Evolutionary conservation across 2,113 vertebrate species (phyloP), one percentile per base, ranked within the genome.

Genomic region (Himantopus leucocephalus): DNA sequence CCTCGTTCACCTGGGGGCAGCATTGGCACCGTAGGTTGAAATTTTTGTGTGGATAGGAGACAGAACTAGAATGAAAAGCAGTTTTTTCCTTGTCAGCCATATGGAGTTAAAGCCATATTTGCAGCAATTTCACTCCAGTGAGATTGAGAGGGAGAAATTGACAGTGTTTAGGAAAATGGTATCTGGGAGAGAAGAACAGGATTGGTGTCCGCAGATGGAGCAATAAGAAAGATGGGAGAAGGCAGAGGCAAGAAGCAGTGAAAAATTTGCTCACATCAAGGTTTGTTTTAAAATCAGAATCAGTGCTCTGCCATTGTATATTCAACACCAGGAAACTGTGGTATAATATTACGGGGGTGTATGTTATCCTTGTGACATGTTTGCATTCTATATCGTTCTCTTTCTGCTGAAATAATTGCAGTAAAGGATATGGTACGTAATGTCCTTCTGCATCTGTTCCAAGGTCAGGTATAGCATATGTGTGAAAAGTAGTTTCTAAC

Each of bases 151-250:
- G 21, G 9, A 88, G 50, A 92, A 77, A 23, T 20, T 12, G 23
- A 21, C 10, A 56, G 56, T 52, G 27, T 27, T 48, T 48, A 45
- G 50, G 39, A 76, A 16, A 27, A 52, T 43, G 5, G 2, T 76
- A 22, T 29, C 26, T 64, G 34, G 9, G 62, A 68, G 26, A 82
- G 18, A 68, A 30, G 21, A 60, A 14, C 1, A 35, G 39, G 37
- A 20, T 53, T 0, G 0, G 5, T 53, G 32, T 58, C n/a, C 12
- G 3, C 10, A 43, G 53, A 21, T 24, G 32, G 17, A 62, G 32
- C n/a, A 81, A 0, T 32, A 29, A 70, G 43, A 70, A 86, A 53
- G 43, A 30, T 32, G 20, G 11, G 59, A 92, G 35, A 52, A 55
- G 3, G 74, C 20, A 60, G 10, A 81, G 10, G 26, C 37, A 70